These are phyloP conservation scores for Syngnathus acus DNA, from an alignment of 2,797 vertebrate species.

Conservation along the genomic window DNA sequence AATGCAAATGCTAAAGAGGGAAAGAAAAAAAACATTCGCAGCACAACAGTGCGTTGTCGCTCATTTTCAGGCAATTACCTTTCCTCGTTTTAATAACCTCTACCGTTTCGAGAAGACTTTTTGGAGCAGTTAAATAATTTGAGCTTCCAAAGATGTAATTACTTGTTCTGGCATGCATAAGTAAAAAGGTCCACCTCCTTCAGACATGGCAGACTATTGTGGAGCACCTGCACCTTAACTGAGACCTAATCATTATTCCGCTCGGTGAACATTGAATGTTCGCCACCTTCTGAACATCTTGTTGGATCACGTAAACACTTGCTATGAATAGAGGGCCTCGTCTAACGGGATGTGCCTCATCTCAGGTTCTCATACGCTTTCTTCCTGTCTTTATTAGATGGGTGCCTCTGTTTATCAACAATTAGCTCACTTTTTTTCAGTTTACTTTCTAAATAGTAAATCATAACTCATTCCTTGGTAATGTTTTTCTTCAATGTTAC, in stretches of 20 bases:
- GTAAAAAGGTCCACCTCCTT: slow-evolving; percentile 93
- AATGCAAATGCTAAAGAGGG: slow-evolving; percentile 79
- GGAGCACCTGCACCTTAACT: slow-evolving; percentile 99
- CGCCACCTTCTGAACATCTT: slow-evolving; percentile 89
- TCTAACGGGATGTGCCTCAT: neutral
- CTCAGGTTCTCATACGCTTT: neutral
- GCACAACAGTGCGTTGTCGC: slow-evolving; percentile 95
- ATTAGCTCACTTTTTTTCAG: neutral
- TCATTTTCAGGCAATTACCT: slow-evolving; percentile 99
- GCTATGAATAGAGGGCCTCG: slow-evolving; percentile 79
- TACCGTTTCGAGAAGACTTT: slow-evolving; percentile 93
- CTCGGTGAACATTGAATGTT: slow-evolving; percentile 96
- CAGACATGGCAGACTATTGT: slow-evolving; percentile 93
- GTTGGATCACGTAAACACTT: slow-evolving; percentile 81
- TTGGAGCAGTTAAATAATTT: slow-evolving; percentile 98
- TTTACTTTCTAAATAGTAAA: neutral
- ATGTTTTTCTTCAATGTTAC: neutral
- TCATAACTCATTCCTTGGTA: neutral
- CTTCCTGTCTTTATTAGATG: neutral
- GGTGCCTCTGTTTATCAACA: neutral
- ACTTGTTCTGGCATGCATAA: slow-evolving; percentile 87
- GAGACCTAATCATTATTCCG: slow-evolving; percentile 99
- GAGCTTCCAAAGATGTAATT: slow-evolving; percentile 98
- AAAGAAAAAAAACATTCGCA: slow-evolving; percentile 77
- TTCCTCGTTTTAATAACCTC: slow-evolving; percentile 99